Base-by-base conservation (phyloP, 1,140 invertebrate species). In the Patella vulgata region DNA sequence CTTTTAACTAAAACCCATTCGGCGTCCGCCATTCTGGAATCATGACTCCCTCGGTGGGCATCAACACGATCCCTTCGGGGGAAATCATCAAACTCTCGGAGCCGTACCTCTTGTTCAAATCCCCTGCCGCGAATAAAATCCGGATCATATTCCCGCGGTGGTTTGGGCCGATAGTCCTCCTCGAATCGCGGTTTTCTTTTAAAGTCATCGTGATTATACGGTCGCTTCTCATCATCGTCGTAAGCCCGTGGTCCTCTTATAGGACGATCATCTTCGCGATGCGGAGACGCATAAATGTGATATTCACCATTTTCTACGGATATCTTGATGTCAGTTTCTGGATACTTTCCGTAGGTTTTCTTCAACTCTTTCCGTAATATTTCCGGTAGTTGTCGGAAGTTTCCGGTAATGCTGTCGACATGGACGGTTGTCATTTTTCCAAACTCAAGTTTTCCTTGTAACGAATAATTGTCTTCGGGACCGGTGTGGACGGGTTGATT, bases 261-360 rank as follows among this genome's bases (percentile, higher is more conserved):
- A 5, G 33, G 33, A 5, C 33, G 33, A 30, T 30, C 33, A 3
- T 14, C 33, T 11, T 36, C 31, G 21, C 31, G n/a, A 23, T 23
- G 28, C 0, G 52, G 63, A 8, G 36, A 58, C n/a, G 68, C 68
- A 36, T 63, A 66, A 31, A 70, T 63, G 30, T 70, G 63, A 53
- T 55, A 66, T 42, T 70, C 56, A 17, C 68, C 68, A 14, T 47
- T 46, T 40, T 63, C 56, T 4, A 36, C 27, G 31, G 48, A 52
- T 11, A 70, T 40, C 31, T 59, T 59, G 11, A 67, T 54, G 17
- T 66, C 60, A 19, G 64, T 67, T 36, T 36, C 25, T 6, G 63
- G 63, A 56, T 57, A 61, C n/a, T 52, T 56, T 11, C 64, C 68
- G 30, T 70, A 70, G 1, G 59, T 63, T 40, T 51, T 39, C n/a